Base-by-base conservation (phyloP, 2,113 vertebrate genomes). In the Stegastes partitus region DNA sequence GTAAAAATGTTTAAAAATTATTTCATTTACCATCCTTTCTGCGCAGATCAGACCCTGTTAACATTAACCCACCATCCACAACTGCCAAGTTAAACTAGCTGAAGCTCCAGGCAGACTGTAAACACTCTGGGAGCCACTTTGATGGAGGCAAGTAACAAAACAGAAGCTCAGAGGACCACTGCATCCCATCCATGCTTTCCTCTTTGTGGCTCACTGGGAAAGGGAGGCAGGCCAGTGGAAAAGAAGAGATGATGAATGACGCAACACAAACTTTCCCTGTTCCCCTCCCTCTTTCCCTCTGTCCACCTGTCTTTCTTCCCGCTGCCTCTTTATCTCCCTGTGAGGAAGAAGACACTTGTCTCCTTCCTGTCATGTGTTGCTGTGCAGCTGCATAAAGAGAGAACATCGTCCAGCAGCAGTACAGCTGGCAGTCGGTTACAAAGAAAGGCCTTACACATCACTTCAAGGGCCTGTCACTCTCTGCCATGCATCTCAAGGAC, bases 181-280 rank as follows among this genome's bases (percentile, higher is more conserved):
- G 15, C 3, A 14, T 47, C 44, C 44, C 44, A 2, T 26, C 42
- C 55, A 25, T 23, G 47, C 63, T 74, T 63, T 51, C 62, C 22
- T 53, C 18, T 44, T 42, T 22, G 25, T 2, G 31, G 47, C 68
- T 85, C 68, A 10, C 61, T 56, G 28, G 72, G 70, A 67, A 87
- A n/a, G 44, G n/a, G 39, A 84, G 75, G 80, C 78, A 77, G 78
- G 81, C 73, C 77, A 69, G 78, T 63, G 58, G 74, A 87, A 64
- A 83, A 77, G 65, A 79, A 37, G 79, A 21, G n/a, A 54, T 84
- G 86, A 91, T 77, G 82, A 90, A 89, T 84, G 85, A 87, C 87
- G 88, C 56, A 23, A 63, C 77, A 49, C 49, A 34, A 55, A 82
- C 61, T 82, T 63, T 47, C 69, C 66, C 69, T 45, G 4, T 37